Conservation (phyloP, 2,797 vertebrate species). For the Rhabdomys pumilio region DNA sequence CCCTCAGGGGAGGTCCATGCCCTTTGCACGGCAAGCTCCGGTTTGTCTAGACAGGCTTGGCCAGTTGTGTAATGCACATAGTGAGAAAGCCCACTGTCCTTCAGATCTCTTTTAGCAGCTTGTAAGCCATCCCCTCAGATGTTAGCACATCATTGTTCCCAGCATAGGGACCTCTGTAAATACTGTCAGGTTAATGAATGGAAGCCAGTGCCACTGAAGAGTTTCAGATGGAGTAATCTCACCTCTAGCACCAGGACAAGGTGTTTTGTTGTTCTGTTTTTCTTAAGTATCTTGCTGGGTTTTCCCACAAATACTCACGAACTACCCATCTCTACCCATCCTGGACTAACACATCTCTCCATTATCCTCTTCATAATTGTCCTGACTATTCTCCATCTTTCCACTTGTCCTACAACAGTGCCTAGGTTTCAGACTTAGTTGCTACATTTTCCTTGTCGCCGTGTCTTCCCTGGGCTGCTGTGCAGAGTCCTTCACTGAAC, state of each 20-base stretch:
- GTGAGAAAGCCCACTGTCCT: not conserved
- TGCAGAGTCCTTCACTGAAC: not conserved
- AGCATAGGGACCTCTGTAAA: not conserved
- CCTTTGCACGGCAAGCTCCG: not conserved
- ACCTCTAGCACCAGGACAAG: not conserved
- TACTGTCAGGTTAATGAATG: not conserved
- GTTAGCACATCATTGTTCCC: not conserved
- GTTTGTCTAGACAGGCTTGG: not conserved
- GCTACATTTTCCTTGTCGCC: not conserved
- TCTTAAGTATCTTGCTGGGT: not conserved
- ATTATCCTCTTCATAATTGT: not conserved
- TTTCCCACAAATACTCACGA: slow-evolving; percentile 14
- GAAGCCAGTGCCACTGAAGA: not conserved
- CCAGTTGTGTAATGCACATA: not conserved
- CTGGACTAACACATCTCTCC: not conserved
- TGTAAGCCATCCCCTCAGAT: not conserved
- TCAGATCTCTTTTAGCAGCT: not conserved
- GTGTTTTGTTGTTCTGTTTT: not conserved
- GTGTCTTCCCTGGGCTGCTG: not conserved
- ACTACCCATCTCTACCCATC: not conserved
- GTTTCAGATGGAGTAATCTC: not conserved
- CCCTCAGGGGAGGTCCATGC: not conserved
- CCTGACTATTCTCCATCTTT: not conserved
- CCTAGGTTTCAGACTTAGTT: not conserved
- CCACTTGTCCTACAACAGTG: not conserved